These are phyloP conservation scores for Sphaerophoria rueppellii DNA, from an alignment of 2,888 invertebrate genomes.

Conservation along the genomic window DNA sequence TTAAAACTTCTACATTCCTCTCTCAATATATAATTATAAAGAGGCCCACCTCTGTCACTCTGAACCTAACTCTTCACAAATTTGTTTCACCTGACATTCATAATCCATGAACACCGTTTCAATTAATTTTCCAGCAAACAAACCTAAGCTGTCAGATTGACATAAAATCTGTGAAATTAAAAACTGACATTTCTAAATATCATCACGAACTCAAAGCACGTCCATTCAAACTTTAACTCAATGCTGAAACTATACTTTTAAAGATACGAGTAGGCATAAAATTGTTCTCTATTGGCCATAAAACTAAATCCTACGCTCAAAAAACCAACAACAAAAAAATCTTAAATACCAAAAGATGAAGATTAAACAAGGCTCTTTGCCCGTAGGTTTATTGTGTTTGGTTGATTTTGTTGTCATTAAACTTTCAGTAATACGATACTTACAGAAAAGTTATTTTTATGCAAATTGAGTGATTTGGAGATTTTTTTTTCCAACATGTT, in stretches of 20 bases:
- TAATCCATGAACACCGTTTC: background rate
- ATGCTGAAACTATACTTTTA: slow-evolving; percentile 4
- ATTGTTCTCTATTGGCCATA: slow-evolving; percentile 29
- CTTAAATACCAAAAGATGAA: slow-evolving; percentile 5
- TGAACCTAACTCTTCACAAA: no score
- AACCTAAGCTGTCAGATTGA: slow-evolving; percentile 2
- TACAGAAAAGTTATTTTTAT: slow-evolving; percentile 18
- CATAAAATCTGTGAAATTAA: slow-evolving; percentile 3
- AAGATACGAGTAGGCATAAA: slow-evolving; percentile 19
- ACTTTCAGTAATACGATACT: slow-evolving; percentile 17
- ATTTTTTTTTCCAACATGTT: slow-evolving; percentile 8
- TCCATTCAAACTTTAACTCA: background rate
- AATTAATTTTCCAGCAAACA: background rate
- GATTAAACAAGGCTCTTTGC: background rate
- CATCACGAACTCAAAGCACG: background rate
- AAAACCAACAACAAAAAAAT: slow-evolving; percentile 2
- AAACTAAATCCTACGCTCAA: slow-evolving; percentile 24
- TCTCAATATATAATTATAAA: no score
- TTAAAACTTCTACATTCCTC: no score
- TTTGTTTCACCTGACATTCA: background rate
- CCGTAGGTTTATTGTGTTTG: background rate
- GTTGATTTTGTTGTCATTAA: slow-evolving; percentile 19
- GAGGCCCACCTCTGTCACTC: no score
- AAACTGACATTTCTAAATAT: background rate
- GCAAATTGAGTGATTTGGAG: slow-evolving; percentile 32